A percentile compares a stretch with the other conserved stretches of the same genome.
phyloP scores from a whole-genome alignment of 2,888 invertebrate genomes.

The Masnerella sp. region DNA sequence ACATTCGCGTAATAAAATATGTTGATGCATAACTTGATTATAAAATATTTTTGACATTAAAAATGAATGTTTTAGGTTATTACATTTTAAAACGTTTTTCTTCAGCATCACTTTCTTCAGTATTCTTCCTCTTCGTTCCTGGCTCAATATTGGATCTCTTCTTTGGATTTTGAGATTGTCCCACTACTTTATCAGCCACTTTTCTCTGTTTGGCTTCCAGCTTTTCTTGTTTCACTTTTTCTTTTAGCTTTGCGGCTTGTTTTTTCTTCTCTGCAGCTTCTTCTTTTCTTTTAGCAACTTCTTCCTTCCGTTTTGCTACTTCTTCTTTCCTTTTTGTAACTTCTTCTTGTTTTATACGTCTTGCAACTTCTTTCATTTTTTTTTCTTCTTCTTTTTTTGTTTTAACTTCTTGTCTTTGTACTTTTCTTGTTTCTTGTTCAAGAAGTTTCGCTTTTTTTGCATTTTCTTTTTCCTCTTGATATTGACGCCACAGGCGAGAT shows the following conservation, averaged over 20 bases:
- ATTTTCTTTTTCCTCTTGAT: slow-evolving; percentile 4
- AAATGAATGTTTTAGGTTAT: neutral
- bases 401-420: slow-evolving; percentile 17
- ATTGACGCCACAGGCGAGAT: neutral
- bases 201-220: neutral
- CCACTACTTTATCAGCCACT: neutral
- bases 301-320: neutral
- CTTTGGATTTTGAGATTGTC: neutral
- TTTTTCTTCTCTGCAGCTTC: neutral
- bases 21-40: neutral
- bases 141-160: neutral
- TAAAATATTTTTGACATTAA: neutral
- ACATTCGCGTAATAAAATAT: neutral
- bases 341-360: neutral
- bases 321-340: neutral
- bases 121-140: neutral
- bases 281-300: neutral
- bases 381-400: slow-evolving; percentile 1
- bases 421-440: slow-evolving; percentile 3
- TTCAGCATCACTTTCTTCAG: neutral
- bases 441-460: neutral
- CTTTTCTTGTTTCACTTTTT: neutral
- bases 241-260: neutral
- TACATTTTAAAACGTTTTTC: neutral
- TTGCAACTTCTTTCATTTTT: neutral